A percentile compares a stretch with the other conserved stretches of the same genome.
Evolutionary conservation across 2,888 invertebrate species (phyloP).

Genomic region (Hydriomena furcata): DNA sequence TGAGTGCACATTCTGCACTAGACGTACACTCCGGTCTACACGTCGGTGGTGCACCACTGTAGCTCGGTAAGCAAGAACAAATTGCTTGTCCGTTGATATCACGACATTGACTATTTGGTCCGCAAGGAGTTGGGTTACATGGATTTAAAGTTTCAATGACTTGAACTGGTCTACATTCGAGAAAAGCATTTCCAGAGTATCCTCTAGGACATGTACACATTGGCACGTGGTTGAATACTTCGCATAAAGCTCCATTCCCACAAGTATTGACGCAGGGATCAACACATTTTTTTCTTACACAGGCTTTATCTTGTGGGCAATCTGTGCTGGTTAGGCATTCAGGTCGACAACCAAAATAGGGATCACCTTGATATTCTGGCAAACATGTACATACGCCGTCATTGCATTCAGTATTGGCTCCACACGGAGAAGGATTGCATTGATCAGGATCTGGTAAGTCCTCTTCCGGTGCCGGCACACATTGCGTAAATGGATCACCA

Average conservation of each 20-base stretch:
- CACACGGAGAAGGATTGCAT: constrained; percentile 87
- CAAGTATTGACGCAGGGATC: constrained; percentile 92
- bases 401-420: constrained; percentile 88
- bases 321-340: constrained; percentile 90
- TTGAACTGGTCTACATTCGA: constrained; percentile 81
- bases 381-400: constrained; percentile 88
- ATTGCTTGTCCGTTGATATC: constrained; percentile 87
- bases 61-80: constrained; percentile 86
- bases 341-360: constrained; percentile 90
- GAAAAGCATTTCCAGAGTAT: constrained; percentile 88
- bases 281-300: constrained; percentile 88
- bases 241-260: constrained; percentile 88
- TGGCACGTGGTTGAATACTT: constrained; percentile 85
- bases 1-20: constrained; percentile 86
- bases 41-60: constrained; percentile 87
- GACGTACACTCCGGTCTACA: constrained; percentile 89
- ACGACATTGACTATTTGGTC: constrained; percentile 88
- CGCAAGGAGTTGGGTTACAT: constrained; percentile 89
- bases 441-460: constrained; percentile 73
- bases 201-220: constrained; percentile 84
- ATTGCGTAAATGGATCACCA: constrained; percentile 85
- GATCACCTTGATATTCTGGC: constrained; percentile 90
- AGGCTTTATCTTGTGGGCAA: constrained; percentile 88
- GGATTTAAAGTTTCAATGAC: constrained; percentile 75
- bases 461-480: constrained; percentile 58